A percentile compares a stretch with the other conserved stretches of the same genome.
Conservation (phyloP, 2,113 vertebrate genomes). For the Aldabrachelys gigantea region DNA sequence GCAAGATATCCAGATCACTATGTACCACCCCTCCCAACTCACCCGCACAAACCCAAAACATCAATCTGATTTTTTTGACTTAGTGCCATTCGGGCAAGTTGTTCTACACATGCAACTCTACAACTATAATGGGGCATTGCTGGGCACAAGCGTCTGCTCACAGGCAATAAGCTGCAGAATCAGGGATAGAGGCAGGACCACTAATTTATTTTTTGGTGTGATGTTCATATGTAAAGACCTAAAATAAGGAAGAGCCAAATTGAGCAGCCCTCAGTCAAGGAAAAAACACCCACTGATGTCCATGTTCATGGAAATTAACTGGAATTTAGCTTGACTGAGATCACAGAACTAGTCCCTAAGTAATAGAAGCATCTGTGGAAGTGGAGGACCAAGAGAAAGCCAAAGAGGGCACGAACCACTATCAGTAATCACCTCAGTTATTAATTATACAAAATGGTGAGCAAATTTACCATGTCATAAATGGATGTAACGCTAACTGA, state of each 20-base stretch:
- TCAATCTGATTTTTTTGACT: neutral
- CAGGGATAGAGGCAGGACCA: neutral
- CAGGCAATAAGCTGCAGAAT: neutral
- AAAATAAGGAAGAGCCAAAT: neutral
- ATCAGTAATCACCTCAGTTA: neutral
- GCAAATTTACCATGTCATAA: neutral
- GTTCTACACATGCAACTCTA: neutral
- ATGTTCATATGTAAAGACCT: neutral
- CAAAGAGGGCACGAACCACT: neutral
- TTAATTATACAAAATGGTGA: neutral
- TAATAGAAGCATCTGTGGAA: neutral
- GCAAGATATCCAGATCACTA: constrained; percentile 27
- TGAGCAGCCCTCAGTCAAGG: neutral
- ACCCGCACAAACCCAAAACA: neutral
- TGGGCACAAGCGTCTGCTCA: neutral
- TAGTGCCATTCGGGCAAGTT: neutral
- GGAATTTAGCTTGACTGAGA: neutral
- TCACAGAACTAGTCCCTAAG: neutral
- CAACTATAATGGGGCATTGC: neutral
- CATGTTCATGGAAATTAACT: neutral
- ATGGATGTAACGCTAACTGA: neutral
- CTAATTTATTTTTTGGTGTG: neutral
- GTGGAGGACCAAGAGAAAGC: neutral
- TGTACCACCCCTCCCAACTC: neutral
- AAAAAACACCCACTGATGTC: neutral